Percentiles rank a stretch among this genome's conserved stretches.
Conservation (phyloP, 2,113 vertebrate species). For the human region GRCh38 chr7:127759501-127760000, state of each 20-base stretch:
- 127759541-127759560: neutral
- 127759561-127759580: neutral
- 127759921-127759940: neutral
- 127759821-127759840: neutral
- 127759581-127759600: neutral
- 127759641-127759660: neutral
- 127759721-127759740: neutral
- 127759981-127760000: neutral
- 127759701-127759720: neutral
- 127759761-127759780: neutral
- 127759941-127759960: neutral
- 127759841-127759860: neutral
- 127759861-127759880: neutral
- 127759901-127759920: neutral
- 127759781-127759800: neutral
- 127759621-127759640: neutral
- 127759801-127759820: neutral
- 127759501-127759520: neutral
- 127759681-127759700: neutral
- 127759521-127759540: neutral
- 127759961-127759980: accelerated
- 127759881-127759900: neutral
- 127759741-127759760: neutral
- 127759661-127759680: neutral
- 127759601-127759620: neutral